These are phyloP conservation scores for Chroicocephalus ridibundus DNA, from an alignment of 2,113 vertebrate genomes.

Conservation along the genomic window DNA sequence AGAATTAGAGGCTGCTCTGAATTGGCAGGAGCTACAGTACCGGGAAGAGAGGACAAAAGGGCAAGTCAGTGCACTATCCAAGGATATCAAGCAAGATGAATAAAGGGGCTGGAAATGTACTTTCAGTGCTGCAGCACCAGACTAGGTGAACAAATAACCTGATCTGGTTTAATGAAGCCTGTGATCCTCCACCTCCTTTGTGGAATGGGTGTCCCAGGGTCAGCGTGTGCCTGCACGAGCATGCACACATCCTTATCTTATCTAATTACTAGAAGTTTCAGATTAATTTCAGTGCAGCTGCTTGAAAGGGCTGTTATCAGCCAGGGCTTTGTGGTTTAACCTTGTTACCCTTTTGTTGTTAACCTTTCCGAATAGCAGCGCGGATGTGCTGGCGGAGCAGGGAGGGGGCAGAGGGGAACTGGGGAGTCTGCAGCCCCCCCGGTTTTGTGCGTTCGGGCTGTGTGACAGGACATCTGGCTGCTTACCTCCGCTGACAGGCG, in stretches of 20 bases:
- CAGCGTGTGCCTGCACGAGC: slow-evolving; percentile 3
- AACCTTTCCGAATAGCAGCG: slow-evolving; percentile 30
- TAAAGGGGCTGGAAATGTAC: neutral
- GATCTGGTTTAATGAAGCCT: neutral
- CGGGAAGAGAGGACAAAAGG: slow-evolving; percentile 28
- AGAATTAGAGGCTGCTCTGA: neutral
- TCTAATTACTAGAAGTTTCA: slow-evolving; percentile 71
- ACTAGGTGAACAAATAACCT: slow-evolving; percentile 2
- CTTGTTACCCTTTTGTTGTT: slow-evolving; percentile 69
- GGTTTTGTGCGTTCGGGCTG: slow-evolving; percentile 21
- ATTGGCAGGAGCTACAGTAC: neutral
- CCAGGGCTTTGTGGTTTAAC: slow-evolving; percentile 65
- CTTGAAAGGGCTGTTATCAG: slow-evolving; percentile 66
- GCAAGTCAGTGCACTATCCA: neutral
- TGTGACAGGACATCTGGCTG: slow-evolving; percentile 44
- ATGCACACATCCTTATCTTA: slow-evolving; percentile 66
- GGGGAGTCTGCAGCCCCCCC: neutral
- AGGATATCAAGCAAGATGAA: neutral
- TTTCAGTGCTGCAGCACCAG: neutral
- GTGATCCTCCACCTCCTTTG: slow-evolving; percentile 3
- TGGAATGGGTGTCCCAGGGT: neutral
- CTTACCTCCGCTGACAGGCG: slow-evolving; percentile 51
- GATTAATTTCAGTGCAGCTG: slow-evolving; percentile 68
- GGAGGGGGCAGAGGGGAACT: neutral
- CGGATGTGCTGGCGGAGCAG: neutral